phyloP scores from a whole-genome alignment of 2,888 invertebrate species.

The Temnothorax rugatulus region DNA sequence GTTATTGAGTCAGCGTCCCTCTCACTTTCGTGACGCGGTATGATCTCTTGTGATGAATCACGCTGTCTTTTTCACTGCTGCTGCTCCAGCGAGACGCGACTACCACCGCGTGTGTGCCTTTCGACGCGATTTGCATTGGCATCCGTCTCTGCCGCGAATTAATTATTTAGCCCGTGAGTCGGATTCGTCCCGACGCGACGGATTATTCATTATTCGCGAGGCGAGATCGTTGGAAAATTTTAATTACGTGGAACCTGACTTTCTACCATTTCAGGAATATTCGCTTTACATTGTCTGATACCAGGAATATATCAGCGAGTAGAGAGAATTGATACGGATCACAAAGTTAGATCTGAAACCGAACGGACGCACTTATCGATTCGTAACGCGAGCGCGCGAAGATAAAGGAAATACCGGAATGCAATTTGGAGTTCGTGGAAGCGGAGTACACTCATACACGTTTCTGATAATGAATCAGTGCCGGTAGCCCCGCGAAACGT shows the following conservation, averaged over 20 bases:
- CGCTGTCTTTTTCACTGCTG: not conserved
- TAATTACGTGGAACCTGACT: not conserved
- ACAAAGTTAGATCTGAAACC: not conserved
- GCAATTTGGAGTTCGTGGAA: conserved; percentile 26
- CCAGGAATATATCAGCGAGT: not conserved
- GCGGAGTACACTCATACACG: conserved; percentile 55
- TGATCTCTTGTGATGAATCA: conserved; percentile 60
- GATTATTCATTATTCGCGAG: conserved; percentile 23
- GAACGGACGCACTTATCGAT: not conserved
- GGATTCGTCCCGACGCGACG: not conserved
- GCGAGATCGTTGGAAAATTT: not conserved
- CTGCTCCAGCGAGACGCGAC: not conserved
- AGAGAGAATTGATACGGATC: not conserved
- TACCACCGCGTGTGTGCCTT: not conserved
- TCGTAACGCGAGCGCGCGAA: not conserved
- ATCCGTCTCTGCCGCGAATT: conserved; percentile 19
- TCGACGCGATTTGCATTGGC: conserved; percentile 36
- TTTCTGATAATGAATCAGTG: conserved; percentile 72
- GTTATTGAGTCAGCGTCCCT: conserved; percentile 49
- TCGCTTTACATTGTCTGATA: not conserved
- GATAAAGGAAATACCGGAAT: conserved; percentile 21
- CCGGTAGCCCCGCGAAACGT: conserved; percentile 37
- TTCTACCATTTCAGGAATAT: not conserved
- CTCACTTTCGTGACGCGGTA: conserved; percentile 57
- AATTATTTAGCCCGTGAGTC: conserved; percentile 19